phyloP scores from a whole-genome alignment of 2,113 vertebrate species.

The Ornithorhynchus anatinus region DNA sequence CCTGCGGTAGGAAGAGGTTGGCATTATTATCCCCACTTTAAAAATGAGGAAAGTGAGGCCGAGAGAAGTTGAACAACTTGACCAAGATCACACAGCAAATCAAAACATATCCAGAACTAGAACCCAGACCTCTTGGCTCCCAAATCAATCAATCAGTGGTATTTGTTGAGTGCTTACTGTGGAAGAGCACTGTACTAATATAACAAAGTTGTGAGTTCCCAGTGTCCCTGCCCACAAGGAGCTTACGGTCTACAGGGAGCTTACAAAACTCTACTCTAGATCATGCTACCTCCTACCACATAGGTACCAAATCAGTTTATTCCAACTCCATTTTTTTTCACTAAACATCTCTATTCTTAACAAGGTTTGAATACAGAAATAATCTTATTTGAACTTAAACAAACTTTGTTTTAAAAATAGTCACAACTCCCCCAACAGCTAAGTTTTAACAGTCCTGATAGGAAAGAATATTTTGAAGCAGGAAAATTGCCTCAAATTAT shows the following conservation, averaged over 20 bases:
- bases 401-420: slow-evolving; percentile 1
- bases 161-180: too few relatives aligned
- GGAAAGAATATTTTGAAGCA: slow-evolving; percentile 33
- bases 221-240: too few relatives aligned
- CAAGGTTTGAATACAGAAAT: neutral
- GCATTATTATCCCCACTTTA: neutral
- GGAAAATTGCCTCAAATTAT: slow-evolving; percentile 50
- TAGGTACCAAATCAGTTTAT: neutral
- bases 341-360: neutral
- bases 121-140: neutral
- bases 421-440: neutral
- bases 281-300: too few relatives aligned
- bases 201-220: too few relatives aligned
- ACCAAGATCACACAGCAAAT: neutral
- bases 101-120: neutral
- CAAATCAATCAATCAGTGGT: too few relatives aligned
- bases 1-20: too few relatives aligned
- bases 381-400: slow-evolving; percentile 23
- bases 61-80: neutral
- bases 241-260: too few relatives aligned
- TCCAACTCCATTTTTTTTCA: neutral
- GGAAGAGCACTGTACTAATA: too few relatives aligned
- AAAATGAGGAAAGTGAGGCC: neutral
- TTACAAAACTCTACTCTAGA: too few relatives aligned
- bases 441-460: slow-evolving; percentile 22